These are phyloP conservation scores for Deilephila porcellus DNA, from an alignment of 2,888 invertebrate species.

Conservation along the genomic window DNA sequence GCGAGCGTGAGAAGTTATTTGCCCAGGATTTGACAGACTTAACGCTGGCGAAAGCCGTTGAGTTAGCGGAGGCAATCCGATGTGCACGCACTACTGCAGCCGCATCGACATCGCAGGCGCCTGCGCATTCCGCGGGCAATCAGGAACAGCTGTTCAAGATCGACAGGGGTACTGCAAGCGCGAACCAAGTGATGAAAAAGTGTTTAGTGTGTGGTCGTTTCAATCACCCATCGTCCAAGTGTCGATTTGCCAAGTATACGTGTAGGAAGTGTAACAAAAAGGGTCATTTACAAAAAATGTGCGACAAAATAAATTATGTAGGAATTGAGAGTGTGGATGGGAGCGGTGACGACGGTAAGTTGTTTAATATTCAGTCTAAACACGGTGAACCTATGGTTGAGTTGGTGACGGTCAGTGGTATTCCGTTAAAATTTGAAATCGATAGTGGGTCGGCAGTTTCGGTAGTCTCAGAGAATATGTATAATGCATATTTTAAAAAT, in stretches of 20 bases:
- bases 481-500: slow-evolving; percentile 19
- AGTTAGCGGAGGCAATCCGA: slow-evolving; percentile 42
- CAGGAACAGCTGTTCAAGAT: slow-evolving; percentile 33
- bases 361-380: slow-evolving; percentile 27
- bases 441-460: slow-evolving; percentile 34
- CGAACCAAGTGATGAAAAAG: slow-evolving; percentile 28
- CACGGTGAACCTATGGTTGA: slow-evolving; percentile 28
- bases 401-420: slow-evolving; percentile 13
- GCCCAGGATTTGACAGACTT: slow-evolving; percentile 38
- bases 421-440: slow-evolving; percentile 32
- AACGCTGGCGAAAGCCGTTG: slow-evolving; percentile 43
- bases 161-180: neutral
- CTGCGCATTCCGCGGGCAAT: neutral
- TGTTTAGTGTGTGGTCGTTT: slow-evolving; percentile 42
- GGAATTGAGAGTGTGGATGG: slow-evolving; percentile 5
- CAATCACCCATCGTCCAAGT: slow-evolving; percentile 41
- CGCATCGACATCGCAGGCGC: neutral
- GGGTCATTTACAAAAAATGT: slow-evolving; percentile 29
- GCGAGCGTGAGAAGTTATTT: slow-evolving; percentile 44
- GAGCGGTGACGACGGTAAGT: slow-evolving; percentile 25
- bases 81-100: slow-evolving; percentile 37
- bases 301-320: slow-evolving; percentile 24
- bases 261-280: slow-evolving; percentile 23
- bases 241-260: slow-evolving; percentile 39
- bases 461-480: slow-evolving; percentile 23